Evolutionary conservation across 2,113 vertebrate species (phyloP).

Genomic region (Fregata magnificens): DNA sequence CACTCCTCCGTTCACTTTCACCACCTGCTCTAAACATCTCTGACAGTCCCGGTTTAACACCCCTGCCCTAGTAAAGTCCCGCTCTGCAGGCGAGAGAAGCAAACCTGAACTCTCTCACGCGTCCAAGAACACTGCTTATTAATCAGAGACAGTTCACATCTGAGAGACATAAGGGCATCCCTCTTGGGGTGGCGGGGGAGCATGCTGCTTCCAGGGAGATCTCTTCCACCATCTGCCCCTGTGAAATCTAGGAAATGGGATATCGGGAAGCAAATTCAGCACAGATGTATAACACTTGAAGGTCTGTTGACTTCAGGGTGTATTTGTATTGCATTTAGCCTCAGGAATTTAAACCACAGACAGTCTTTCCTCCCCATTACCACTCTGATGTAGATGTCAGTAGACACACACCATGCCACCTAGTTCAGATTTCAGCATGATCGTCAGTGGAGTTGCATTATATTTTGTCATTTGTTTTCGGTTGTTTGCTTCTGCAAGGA

Average conservation of each 20-base stretch:
- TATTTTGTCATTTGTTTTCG: not conserved
- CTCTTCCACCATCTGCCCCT: not conserved
- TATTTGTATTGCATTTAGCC: not conserved
- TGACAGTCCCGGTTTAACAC: not conserved
- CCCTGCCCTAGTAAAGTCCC: not conserved
- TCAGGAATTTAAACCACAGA: not conserved
- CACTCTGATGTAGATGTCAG: not conserved
- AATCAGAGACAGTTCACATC: not conserved
- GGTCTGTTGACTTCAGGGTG: not conserved
- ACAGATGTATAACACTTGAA: not conserved
- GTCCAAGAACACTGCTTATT: not conserved
- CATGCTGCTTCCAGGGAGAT: not conserved
- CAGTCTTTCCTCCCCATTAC: not conserved
- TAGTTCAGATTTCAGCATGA: not conserved
- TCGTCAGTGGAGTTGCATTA: not conserved
- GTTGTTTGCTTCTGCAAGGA: not conserved
- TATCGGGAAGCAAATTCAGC: not conserved
- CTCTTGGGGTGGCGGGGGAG: fast-evolving
- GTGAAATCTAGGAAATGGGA: not conserved
- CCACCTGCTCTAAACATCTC: not conserved
- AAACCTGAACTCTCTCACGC: not conserved
- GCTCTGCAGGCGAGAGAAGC: not conserved
- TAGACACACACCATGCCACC: not conserved
- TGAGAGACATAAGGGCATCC: not conserved
- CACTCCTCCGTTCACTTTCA: not conserved